Conservation (phyloP, 2,797 vertebrate species). For the Ibycter americanus region DNA sequence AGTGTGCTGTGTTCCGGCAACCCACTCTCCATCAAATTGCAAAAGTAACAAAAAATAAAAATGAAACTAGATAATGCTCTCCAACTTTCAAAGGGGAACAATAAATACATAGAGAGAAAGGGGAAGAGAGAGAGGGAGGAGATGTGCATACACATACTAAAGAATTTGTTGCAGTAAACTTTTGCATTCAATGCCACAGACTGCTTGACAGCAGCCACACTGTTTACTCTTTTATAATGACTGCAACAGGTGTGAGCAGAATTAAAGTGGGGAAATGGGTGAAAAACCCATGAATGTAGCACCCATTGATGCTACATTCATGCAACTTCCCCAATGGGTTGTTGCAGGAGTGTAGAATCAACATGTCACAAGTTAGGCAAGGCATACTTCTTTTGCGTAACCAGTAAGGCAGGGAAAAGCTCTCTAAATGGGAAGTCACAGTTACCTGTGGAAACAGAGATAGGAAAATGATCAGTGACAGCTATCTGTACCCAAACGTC, state of each 20-base stretch:
- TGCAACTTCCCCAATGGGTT: accelerated
- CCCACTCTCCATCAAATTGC: background rate
- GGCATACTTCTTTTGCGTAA: background rate
- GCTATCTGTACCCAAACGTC: background rate
- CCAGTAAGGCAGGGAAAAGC: background rate
- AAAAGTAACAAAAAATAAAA: background rate
- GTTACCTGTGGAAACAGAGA: background rate
- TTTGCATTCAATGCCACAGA: background rate
- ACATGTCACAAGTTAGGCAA: background rate
- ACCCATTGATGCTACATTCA: background rate
- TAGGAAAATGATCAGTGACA: background rate
- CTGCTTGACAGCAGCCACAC: background rate
- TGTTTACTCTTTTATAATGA: background rate
- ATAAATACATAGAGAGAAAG: background rate
- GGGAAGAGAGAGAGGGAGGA: background rate
- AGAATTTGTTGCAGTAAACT: background rate
- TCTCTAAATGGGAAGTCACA: background rate
- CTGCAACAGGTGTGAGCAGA: background rate
- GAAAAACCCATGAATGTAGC: background rate
- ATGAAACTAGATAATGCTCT: background rate
- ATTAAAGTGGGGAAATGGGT: background rate
- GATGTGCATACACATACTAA: background rate
- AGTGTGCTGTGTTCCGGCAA: background rate
- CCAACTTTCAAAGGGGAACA: background rate
- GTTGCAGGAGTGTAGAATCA: background rate